Base-by-base conservation (phyloP, 2,113 vertebrate species). In the Phalacrocorax pelagicus region DNA sequence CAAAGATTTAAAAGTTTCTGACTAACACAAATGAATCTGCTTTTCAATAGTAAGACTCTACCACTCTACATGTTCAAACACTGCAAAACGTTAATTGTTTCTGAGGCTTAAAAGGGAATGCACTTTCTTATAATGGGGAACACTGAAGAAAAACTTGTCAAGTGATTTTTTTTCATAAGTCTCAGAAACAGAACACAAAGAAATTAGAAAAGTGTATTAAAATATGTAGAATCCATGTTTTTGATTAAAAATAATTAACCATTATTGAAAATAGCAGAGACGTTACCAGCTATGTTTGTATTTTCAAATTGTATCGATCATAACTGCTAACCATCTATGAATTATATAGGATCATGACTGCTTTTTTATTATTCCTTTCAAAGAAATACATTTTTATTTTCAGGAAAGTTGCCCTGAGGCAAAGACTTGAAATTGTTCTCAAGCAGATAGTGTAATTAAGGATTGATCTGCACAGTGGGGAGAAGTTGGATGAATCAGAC, bases 391-490 rank as follows among this genome's bases (percentile, higher is more conserved):
- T 92, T 96, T 94, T 95, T 94, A 95, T 95, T 95, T 97, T 95
- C 92, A 94, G 81, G 92, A 93, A 96, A 82, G 71, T 86, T 95
- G 81, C 87, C 95, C 87, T 30, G 34, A 93, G 87, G 95, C 87
- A 65, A 94, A 86, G 92, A 73, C 90, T 92, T 86, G 89, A 97
- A 96, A 91, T 96, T 88, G 79, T 96, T 96, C 94, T 96, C 84
- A 81, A 88, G 93, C 78, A 95, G 78, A 96, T 91, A 96, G 78
- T 52, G 67, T 96, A 96, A 97, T 96, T 96, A 97, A 95, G 91
- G 95, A 95, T 96, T 97, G 96, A 97, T 95, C 95, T 81, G 93
- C 91, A 92, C 93, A 90, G 95, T 83, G 63, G 87, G 92, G 93
- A 96, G 81, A 95, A 77, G 55, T 1, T 90, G 81, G 89, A 95